phyloP scores from a whole-genome alignment of 2,888 invertebrate genomes.

The Augiades crinisus region DNA sequence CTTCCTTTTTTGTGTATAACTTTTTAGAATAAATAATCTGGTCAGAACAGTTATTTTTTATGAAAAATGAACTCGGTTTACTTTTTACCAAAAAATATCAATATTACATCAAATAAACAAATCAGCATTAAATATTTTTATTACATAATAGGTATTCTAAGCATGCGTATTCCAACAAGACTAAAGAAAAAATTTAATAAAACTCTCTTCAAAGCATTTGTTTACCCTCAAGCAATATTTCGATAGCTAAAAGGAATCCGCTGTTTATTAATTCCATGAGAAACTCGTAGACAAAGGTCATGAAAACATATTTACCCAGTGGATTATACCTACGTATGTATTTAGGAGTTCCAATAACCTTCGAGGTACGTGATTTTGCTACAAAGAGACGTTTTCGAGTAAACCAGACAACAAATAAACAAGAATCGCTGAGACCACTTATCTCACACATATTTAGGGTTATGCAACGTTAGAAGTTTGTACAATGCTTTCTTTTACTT shows the following conservation, averaged over 20 bases:
- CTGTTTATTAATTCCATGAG: not conserved
- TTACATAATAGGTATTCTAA: not conserved
- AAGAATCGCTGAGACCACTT: not conserved
- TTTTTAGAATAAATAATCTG: constrained; percentile 6
- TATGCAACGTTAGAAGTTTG: not conserved
- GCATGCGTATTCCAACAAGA: not conserved
- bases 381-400: not conserved
- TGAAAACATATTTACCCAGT: not conserved
- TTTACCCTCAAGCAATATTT: not conserved
- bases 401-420: not conserved
- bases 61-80: no score
- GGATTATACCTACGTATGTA: not conserved
- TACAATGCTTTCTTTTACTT: no score
- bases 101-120: no score
- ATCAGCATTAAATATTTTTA: not conserved
- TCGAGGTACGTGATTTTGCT: constrained; percentile 3
- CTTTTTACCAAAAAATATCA: no score
- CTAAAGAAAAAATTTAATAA: not conserved
- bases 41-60: no score
- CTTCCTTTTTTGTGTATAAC: constrained; percentile 4
- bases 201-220: not conserved
- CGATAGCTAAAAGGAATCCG: not conserved
- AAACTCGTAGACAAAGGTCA: not conserved
- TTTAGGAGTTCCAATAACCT: not conserved
- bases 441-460: not conserved